Evolutionary conservation across 2,113 vertebrate species (phyloP).

Genomic region (Regulus satrapa): DNA sequence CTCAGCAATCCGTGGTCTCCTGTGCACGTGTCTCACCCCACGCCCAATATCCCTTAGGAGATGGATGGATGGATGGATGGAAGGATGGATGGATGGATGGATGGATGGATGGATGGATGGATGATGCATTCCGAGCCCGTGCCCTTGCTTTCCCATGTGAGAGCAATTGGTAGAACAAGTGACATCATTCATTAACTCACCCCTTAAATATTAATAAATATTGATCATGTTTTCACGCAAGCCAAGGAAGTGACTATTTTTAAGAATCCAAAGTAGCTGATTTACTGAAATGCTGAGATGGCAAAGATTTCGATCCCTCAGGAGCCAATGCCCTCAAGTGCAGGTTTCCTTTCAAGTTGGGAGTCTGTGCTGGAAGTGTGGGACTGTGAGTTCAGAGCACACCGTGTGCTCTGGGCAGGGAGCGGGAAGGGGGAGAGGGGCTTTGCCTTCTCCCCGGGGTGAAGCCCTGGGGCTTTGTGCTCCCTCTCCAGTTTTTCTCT

Average conservation of each 20-base stretch:
- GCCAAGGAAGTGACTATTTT: neutral
- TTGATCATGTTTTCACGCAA: neutral
- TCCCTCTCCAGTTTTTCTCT: neutral
- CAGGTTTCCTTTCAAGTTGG: neutral
- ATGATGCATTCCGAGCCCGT: neutral
- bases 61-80: too few species aligned
- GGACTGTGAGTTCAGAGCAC: neutral
- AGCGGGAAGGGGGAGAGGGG: neutral
- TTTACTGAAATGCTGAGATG: neutral
- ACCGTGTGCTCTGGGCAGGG: neutral
- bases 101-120: too few species aligned
- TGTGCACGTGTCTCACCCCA: rapidly evolving
- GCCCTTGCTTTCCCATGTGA: rapidly evolving
- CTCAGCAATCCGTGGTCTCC: neutral
- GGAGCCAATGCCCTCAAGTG: neutral
- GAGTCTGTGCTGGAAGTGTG: neutral
- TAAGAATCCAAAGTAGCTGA: neutral
- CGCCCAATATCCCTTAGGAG: rapidly evolving
- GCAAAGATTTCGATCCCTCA: neutral
- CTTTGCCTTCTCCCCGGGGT: neutral
- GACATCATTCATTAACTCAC: neutral
- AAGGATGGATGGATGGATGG: too few species aligned
- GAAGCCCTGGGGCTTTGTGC: neutral
- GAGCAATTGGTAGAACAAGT: neutral
- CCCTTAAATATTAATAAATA: neutral